These are phyloP conservation scores for Daktulosphaira vitifoliae DNA, from an alignment of 1,140 invertebrate genomes.

Conservation along the genomic window DNA sequence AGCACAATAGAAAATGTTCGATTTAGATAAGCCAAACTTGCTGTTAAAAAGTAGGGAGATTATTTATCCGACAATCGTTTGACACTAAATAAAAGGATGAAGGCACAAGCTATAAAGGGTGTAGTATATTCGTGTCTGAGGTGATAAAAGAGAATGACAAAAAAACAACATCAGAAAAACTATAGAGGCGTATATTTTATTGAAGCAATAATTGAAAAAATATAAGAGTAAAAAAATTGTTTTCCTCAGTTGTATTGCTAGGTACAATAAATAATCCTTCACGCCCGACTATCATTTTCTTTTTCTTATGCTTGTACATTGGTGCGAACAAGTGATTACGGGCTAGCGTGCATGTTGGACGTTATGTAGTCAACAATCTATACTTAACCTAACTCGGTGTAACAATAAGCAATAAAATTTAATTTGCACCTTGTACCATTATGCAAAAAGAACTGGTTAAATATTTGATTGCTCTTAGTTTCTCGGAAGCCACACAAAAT, in stretches of 20 bases:
- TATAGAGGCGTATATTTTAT: conserved; percentile 16
- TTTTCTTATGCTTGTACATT: neutral
- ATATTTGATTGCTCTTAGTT: too few species aligned
- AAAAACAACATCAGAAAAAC: conserved; percentile 1
- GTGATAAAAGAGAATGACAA: conserved; percentile 24
- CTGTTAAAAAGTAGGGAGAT: conserved; percentile 24
- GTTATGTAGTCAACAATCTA: conserved; percentile 27
- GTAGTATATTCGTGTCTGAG: conserved; percentile 22
- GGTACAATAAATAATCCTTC: conserved; percentile 20
- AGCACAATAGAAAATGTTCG: neutral
- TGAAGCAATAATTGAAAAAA: conserved; percentile 31
- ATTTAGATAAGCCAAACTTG: conserved; percentile 25
- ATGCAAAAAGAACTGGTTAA: neutral
- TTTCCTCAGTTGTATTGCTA: neutral
- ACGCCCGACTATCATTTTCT: neutral
- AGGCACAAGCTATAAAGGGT: neutral
- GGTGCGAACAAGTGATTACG: conserved; percentile 28
- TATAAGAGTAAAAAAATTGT: conserved; percentile 7
- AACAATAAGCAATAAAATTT: neutral
- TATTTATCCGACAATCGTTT: conserved; percentile 25
- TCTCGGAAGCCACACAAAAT: too few species aligned
- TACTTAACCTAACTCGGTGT: conserved; percentile 18
- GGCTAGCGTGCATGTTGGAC: conserved; percentile 31
- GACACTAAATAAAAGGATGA: conserved; percentile 6
- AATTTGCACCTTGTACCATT: neutral